Base-by-base conservation (phyloP, 1,140 invertebrate species). In the Gonioctena quinquepunctata region DNA sequence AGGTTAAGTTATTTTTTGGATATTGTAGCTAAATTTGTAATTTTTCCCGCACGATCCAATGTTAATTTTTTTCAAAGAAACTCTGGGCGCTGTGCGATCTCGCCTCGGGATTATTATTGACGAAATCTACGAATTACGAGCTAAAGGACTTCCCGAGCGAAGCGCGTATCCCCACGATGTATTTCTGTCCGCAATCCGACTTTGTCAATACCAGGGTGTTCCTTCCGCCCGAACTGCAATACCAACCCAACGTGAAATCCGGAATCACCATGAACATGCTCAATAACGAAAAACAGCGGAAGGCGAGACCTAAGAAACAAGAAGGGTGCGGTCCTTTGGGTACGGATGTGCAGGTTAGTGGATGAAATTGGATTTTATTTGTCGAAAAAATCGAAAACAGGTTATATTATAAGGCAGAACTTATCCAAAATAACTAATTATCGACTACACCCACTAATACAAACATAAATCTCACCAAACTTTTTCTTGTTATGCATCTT, bases 81-180 rank as follows among this genome's bases (percentile, higher is more conserved):
- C 85, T 99, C 77, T 98, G 96, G 92, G 93, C 96, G 49, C 90
- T 97, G 59, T 98, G 96, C 87, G 97, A 99, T 87, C 86, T 98
- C 64, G 94, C 96, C 4, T 91, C 96, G 85, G 92, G 94, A 68
- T 87, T 98, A 68, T 91, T 98, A 75, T 89, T 94, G 82, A 89
- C 92, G 16, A 94, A 94, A 77, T 91, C 94, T n/a, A 90, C 89
- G 22, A 94, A 90, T 81, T 95, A 94, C 82, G 94, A 96, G 76
- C 86, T 96, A 84, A 94, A 95, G 82, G 94, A 96, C 79, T 93
- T 94, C 80, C 92, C 93, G 1, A 88, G 91, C 8, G 94, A 96
- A 78, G 90, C 93, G 5, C 85, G 92, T 76, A 93, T 94, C 79
- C 92, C 93, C n/a, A 89, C 89, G 7, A 94, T 94, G 92, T 94